A percentile compares a stretch with the other conserved stretches of the same genome.
These are phyloP conservation scores for Drosophila emarginata DNA, from an alignment of 2,888 invertebrate genomes.

Conservation along the genomic window DNA sequence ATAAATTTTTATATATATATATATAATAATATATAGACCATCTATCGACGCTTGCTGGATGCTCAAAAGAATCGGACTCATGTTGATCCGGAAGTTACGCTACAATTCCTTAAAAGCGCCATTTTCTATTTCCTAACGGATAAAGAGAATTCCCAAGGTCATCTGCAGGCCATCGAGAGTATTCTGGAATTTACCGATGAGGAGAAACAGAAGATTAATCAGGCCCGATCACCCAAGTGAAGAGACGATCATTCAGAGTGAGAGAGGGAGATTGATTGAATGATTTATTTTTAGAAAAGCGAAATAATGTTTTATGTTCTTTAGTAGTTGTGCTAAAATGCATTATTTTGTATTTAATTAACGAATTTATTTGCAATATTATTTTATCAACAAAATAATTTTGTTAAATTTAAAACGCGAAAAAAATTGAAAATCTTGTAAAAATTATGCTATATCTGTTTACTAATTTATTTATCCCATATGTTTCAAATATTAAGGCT, in stretches of 20 bases:
- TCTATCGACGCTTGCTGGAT: conserved; percentile 92
- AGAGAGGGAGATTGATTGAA: not conserved
- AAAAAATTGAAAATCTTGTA: conserved; percentile 44
- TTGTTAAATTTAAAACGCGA: conserved; percentile 60
- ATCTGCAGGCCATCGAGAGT: conserved; percentile 93
- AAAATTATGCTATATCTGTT: conserved; percentile 32
- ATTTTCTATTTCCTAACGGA: conserved; percentile 96
- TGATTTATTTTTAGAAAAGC: conserved; percentile 20
- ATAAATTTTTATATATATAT: conserved; percentile 11
- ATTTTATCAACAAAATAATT: conserved; percentile 77
- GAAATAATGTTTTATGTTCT: conserved; percentile 66
- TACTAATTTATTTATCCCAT: conserved; percentile 38
- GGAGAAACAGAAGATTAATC: conserved; percentile 91
- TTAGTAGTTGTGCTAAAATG: conserved; percentile 59
- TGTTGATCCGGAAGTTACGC: conserved; percentile 94
- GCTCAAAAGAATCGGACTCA: conserved; percentile 88
- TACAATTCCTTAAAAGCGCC: conserved; percentile 96
- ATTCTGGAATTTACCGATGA: conserved; percentile 93
- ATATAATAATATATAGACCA: conserved; percentile 85
- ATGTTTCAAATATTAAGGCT: conserved; percentile 35
- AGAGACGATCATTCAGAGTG: not conserved
- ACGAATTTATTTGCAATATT: conserved; percentile 74
- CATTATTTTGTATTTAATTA: conserved; percentile 53
- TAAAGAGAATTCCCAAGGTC: conserved; percentile 93
- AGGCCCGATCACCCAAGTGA: conserved; percentile 84